Percentiles rank a stretch among this genome's conserved stretches.
Evolutionary conservation across 2,113 vertebrate genomes (phyloP).

Genomic region (Camelus dromedarius): DNA sequence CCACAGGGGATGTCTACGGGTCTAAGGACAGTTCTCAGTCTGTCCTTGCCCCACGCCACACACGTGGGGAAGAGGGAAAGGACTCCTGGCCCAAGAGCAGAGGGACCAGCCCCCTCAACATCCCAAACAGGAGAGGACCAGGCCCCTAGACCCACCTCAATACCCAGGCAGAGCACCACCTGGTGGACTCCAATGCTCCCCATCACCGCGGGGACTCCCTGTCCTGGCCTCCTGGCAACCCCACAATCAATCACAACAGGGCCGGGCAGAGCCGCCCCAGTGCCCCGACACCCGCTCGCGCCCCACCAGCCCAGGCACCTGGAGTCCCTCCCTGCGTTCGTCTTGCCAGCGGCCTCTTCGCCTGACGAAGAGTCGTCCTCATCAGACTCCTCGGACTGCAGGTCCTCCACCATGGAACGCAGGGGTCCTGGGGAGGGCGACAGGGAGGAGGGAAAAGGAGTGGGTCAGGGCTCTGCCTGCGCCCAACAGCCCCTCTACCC

Average conservation of each 20-base stretch:
- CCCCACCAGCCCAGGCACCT: slow-evolving; percentile 87
- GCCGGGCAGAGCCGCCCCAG: accelerated
- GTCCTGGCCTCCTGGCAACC: background rate
- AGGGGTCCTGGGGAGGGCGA: slow-evolving; percentile 90
- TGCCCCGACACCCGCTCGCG: background rate
- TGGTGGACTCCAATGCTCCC: background rate
- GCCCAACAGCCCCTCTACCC: background rate
- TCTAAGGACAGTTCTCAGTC: background rate
- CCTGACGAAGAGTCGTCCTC: slow-evolving; percentile 97
- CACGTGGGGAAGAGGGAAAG: background rate
- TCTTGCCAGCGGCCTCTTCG: slow-evolving; percentile 93
- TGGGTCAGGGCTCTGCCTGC: background rate
- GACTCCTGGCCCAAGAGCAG: background rate
- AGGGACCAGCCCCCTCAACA: background rate
- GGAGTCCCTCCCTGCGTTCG: slow-evolving; percentile 94
- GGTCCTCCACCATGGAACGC: slow-evolving; percentile 97
- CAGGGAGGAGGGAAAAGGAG: background rate
- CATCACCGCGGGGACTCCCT: background rate
- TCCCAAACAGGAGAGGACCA: too few species aligned
- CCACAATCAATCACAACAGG: background rate
- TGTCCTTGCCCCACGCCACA: background rate
- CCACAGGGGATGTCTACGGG: background rate
- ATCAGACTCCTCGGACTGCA: slow-evolving; percentile 97
- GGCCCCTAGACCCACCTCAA: background rate
- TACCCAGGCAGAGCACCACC: background rate